Conservation (phyloP, 2,113 vertebrate genomes). For the Ammospiza nelsoni region DNA sequence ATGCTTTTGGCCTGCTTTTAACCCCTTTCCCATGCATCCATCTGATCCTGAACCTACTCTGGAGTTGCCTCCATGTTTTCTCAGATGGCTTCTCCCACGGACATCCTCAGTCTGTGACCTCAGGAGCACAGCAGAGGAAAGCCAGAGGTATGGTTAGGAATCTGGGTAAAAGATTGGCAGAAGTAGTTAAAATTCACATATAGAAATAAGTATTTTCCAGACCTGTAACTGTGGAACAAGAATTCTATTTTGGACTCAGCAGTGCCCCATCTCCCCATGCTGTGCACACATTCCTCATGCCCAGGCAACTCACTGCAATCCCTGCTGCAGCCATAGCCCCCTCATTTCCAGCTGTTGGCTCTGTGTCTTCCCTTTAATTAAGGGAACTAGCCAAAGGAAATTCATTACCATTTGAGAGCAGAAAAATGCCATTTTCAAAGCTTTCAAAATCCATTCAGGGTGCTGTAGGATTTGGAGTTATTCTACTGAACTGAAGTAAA, state of each 20-base stretch:
- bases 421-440: not conserved
- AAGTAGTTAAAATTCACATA: not conserved
- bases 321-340: not conserved
- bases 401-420: not conserved
- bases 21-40: not conserved
- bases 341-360: not conserved
- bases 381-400: constrained; percentile 21
- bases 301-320: not conserved
- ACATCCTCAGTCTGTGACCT: not conserved
- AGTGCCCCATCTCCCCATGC: not conserved
- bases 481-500: not conserved
- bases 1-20: not conserved
- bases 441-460: not conserved
- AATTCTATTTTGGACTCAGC: not conserved
- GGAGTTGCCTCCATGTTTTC: not conserved
- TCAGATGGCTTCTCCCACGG: not conserved
- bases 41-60: not conserved
- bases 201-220: not conserved
- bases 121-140: not conserved
- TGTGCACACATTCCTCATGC: fast-evolving
- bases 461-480: not conserved
- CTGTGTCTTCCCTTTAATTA: not conserved
- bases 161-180: not conserved
- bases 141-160: not conserved
- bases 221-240: not conserved